Evolutionary conservation across 2,888 invertebrate species (phyloP).

Genomic region (Heliconius ethilla): DNA sequence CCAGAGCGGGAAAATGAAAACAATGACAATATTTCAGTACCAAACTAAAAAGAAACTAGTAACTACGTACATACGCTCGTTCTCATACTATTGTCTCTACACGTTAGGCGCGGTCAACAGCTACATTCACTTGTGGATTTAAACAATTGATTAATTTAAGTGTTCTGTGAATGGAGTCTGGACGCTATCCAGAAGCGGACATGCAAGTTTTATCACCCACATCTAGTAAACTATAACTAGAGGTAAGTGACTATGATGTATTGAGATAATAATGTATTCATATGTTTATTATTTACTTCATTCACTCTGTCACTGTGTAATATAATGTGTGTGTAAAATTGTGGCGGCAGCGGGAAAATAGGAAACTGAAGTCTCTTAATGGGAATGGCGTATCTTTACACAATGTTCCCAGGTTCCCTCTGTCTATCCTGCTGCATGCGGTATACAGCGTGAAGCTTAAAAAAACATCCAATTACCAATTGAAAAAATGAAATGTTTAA

Average conservation of each 20-base stretch:
- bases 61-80: neutral
- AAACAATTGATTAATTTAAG: constrained; percentile 79
- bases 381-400: too few species aligned
- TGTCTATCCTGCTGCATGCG: too few species aligned
- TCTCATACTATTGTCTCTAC: constrained; percentile 6
- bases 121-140: constrained; percentile 67
- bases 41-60: neutral
- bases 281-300: neutral
- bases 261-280: neutral
- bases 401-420: too few species aligned
- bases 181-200: constrained; percentile 62
- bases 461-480: too few species aligned
- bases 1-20: neutral
- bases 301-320: too few species aligned
- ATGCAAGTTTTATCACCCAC: constrained; percentile 46
- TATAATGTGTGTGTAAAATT: too few species aligned
- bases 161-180: constrained; percentile 68
- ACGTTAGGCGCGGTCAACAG: constrained; percentile 64
- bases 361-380: too few species aligned
- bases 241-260: neutral
- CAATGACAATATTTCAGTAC: neutral
- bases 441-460: too few species aligned
- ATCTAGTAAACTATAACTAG: constrained; percentile 39
- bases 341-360: too few species aligned
- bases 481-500: neutral